Evolutionary conservation across 2,888 invertebrate genomes (phyloP), one percentile per base, ranked within the genome.

Genomic region (Archaeoteleia sp.): DNA sequence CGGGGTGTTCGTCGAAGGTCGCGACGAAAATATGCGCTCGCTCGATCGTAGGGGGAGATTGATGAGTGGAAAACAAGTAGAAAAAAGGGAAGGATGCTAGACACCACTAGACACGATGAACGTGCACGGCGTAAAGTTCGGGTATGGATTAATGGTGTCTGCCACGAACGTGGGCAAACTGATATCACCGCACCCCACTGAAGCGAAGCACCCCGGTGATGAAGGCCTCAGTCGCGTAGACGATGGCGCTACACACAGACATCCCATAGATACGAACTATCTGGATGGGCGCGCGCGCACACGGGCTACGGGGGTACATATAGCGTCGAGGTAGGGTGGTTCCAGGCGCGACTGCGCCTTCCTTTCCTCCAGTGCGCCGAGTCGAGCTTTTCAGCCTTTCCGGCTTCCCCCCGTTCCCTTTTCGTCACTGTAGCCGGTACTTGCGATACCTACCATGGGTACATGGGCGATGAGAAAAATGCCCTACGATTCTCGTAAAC

Each of bases 121-220:
- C 29, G 5, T 1, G 7, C 8, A 8, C 29, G 29, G 20, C 20
- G 20, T 20, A 20, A 29, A 9, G 29, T 29, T 29, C 29, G 29
- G 8, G 29, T 29, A 29, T 29, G 29, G 29, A 29, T 29, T 29
- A 29, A 29, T 29, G 8, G 29, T 29, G 29, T 29, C 29, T 29
- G 29, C 29, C 29, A 29, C 29, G 29, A 29, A 29, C 29, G 9
- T 29, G 29, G 29, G 29, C 29, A 29, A 29, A 29, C 29, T 29
- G 29, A 29, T 29, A 29, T 29, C 29, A 9, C 29, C 29, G 29
- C 29, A 29, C 29, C 29, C 29, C 29, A n/a, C 29, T 9, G 29
- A 29, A 29, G 29, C 29, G 29, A 7, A 29, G 9, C 29, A 29
- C 29, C 29, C 29, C 29, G 29, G 29, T 29, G 29, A 7, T 9